Evolutionary conservation across 2,113 vertebrate genomes (phyloP), one percentile per base, ranked within the genome.

Genomic region (Seriola rivoliana): DNA sequence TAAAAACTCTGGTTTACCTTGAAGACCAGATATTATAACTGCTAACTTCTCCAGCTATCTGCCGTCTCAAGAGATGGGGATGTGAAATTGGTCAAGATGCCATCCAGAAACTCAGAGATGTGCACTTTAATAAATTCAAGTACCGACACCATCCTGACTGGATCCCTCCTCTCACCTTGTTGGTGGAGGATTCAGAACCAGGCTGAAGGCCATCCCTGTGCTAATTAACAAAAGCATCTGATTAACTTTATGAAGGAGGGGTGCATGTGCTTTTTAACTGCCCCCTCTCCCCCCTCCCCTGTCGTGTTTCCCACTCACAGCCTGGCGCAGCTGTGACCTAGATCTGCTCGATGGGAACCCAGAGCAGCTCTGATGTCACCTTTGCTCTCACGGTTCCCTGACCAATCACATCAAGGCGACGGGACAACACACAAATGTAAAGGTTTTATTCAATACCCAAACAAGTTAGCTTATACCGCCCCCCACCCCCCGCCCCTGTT

Each of bases 251-350:
- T 46, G 46, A 69, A 3, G 50, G 42, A 40, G 42, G 48, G n/a
- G 36, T 48, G 21, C 32, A 29, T 59, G 65, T 68, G 68, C 69
- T 42, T 82, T 75, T 68, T 69, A 72, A 48, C 68, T 29, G 40
- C 59, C 25, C 4, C 40, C 55, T 38, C 59, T 54, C 46, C 4
- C 40, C 55, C 46, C 59, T 55, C 48, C 23, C 32, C 7, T 4
- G 67, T 71, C 65, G 66, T 60, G 42, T 78, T 60, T 46, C 70
- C 69, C 78, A 34, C 66, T 74, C 68, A n/a, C 63, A 65, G 59
- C 8, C 55, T 32, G 23, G 14, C 4, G 82, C 79, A 87, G 84
- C 86, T 86, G 85, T 90, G 89, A 91, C 88, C 89, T 80, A 91
- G 65, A 82, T 91, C 87, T 16, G 12, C 42, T 40, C 23, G 48